Evolutionary conservation across 2,888 invertebrate genomes (phyloP).

Genomic region (Minunthozetes semirufus): DNA sequence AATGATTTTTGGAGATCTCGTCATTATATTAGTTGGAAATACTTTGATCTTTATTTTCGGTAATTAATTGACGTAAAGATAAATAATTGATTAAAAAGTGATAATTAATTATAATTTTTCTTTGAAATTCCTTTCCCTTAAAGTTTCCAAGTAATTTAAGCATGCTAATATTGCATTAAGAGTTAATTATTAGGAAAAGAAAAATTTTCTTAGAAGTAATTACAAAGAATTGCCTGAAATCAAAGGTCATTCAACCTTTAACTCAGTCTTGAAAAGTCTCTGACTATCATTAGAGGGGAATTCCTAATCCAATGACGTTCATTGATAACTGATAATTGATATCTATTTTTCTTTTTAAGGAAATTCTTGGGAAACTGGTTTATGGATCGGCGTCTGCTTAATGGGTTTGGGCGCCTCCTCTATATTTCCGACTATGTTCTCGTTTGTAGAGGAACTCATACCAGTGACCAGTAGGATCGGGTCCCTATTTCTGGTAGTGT

Average conservation of each 20-base stretch:
- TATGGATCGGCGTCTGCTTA: slow-evolving; percentile 39
- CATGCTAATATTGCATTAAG: too few relatives aligned
- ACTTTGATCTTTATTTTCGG: slow-evolving; percentile 31
- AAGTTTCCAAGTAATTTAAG: too few relatives aligned
- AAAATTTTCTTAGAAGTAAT: too few relatives aligned
- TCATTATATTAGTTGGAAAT: slow-evolving; percentile 36
- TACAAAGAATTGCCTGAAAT: too few relatives aligned
- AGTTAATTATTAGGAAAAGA: too few relatives aligned
- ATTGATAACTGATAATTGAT: neutral
- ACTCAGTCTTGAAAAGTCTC: too few relatives aligned
- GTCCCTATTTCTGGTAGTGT: slow-evolving; percentile 39
- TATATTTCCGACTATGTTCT: slow-evolving; percentile 39
- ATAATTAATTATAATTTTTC: too few relatives aligned
- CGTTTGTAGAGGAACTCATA: slow-evolving; percentile 39
- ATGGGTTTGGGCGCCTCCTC: slow-evolving; percentile 40
- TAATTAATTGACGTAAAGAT: neutral
- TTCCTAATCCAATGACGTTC: neutral
- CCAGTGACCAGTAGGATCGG: slow-evolving; percentile 39
- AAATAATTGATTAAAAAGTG: neutral
- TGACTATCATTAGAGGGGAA: too few relatives aligned
- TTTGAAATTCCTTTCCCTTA: too few relatives aligned
- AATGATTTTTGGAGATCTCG: slow-evolving; percentile 37
- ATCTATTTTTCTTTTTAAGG: slow-evolving; percentile 3
- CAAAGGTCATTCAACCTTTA: too few relatives aligned
- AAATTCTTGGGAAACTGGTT: slow-evolving; percentile 17